Evolutionary conservation across 2,797 vertebrate species (phyloP), one percentile per base, ranked within the genome.

Genomic region (Staurois parvus): DNA sequence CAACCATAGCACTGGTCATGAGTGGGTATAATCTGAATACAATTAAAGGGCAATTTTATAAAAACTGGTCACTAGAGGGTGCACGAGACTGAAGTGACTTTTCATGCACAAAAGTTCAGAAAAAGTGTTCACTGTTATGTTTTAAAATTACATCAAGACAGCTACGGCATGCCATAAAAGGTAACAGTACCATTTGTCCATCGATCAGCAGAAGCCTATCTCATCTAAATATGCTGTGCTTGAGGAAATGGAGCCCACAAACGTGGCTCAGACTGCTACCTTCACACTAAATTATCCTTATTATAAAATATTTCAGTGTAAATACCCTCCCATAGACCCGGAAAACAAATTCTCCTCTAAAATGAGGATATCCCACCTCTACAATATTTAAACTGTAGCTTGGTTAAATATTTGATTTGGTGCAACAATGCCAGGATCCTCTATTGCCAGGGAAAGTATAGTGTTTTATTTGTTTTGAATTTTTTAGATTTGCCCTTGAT

Each of bases 371-470:
- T 72, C 48, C 79, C 59, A 26, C 68, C 42, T n/a, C 28, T 1
- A 30, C 7, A 12, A 32, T 45, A 70, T 56, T 32, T 59, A 80
- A 5, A 70, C 45, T 19, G 68, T 21, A 24, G 11, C 8, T 42
- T 30, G 68, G 45, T 34, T 59, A 34, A 34, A 81, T 70, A 72
- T 81, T 56, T 34, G 29, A 80, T 79, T 68, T 24, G 42, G 21
- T 2, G 12, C 11, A 45, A 29, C 56, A 59, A n/a, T 59, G 19
- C 56, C 56, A 59, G 24, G 5, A 21, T n/a, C 21, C 56, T n/a
- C 56, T 1, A 24, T 59, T 59, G 24, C 21, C 56, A 59, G 56
- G 17, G 17, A 59, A 19, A 59, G 42, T 3, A 45, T 13, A 8
- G 42, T 45, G 42, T 12, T 45, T 42, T 42, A 1, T 42, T 45